Base-by-base conservation (phyloP, 2,113 vertebrate genomes). In the Thinocorus orbignyianus region DNA sequence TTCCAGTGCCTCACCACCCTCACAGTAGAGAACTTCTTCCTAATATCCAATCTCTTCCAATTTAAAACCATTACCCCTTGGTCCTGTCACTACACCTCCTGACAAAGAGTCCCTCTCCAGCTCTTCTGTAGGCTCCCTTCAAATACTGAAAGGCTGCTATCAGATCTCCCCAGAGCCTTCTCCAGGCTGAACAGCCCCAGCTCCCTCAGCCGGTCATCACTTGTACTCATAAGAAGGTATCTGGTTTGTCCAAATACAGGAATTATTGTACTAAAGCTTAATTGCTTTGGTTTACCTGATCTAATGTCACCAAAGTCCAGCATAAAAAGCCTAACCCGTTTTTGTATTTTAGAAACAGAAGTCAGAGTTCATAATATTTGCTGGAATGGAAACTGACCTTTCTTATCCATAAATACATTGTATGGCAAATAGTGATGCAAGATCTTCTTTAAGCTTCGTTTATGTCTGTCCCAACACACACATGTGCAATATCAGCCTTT, bases 401-500 rank as follows among this genome's bases (percentile, higher is more conserved):
- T 20, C 61, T 77, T 79, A 30, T 23, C 61, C 76, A 77, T 54
- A 81, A 49, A 54, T 30, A 22, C 6, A 20, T 4, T 28, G 9
- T 16, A n/a, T 23, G 71, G 48, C 41, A 82, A n/a, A 30, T 8
- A 73, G 25, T 4, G 13, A 48, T 39, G 49, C 39, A 48, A 69
- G 54, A 48, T 16, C 58, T 24, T 15, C 46, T 72, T 52, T 18
- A 39, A 69, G 8, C 62, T 65, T 48, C 66, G 5, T 37, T 85
- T 42, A 6, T 0, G 0, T 18, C 3, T 61, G 51, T 65, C 49
- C 58, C 76, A 79, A 11, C 19, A 55, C 33, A 49, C 8, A 9
- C 0, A 0, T 52, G 41, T 6, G 13, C 44, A 66, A 1, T 31
- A 60, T 46, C 28, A 23, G 37, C 54, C 3, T 1, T 76, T 68